These are phyloP conservation scores for Sebastes schlegelii DNA, from an alignment of 2,113 vertebrate genomes.

Conservation along the genomic window DNA sequence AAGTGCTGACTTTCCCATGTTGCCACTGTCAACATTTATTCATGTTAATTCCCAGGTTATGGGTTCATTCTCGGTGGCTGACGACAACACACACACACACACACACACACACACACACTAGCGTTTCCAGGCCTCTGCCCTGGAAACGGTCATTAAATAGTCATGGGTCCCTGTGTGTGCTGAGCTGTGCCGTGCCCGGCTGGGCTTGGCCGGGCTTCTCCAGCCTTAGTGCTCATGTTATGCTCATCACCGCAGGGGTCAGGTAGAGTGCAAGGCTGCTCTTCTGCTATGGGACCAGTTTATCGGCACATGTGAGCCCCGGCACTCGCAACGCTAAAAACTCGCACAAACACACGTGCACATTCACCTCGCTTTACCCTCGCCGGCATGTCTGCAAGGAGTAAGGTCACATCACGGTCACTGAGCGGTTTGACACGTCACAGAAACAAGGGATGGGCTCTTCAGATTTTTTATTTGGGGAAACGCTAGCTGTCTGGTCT, in stretches of 20 bases:
- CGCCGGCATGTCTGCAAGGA: conserved; percentile 34
- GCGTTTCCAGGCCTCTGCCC: conserved; percentile 42
- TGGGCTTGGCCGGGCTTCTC: conserved; percentile 29
- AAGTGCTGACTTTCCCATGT: conserved; percentile 43
- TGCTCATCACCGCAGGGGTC: conserved; percentile 65
- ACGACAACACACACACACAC: background rate
- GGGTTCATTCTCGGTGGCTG: conserved; percentile 29
- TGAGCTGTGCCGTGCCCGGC: conserved; percentile 40
- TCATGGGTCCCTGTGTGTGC: conserved; percentile 67
- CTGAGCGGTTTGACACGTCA: conserved; percentile 48
- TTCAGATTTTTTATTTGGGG: background rate
- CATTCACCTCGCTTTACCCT: conserved; percentile 57
- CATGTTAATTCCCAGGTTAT: conserved; percentile 31
- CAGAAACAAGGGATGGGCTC: conserved; percentile 18
- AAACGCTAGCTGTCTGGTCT: background rate
- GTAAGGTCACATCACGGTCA: conserved; percentile 75
- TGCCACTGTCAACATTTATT: conserved; percentile 44
- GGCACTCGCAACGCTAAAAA: background rate
- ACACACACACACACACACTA: conserved; percentile 10
- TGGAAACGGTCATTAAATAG: conserved; percentile 77
- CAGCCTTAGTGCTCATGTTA: conserved; percentile 52
- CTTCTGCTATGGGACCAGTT: conserved; percentile 50
- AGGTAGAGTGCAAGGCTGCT: conserved; percentile 69
- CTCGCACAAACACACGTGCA: background rate
- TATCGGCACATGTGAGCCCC: conserved; percentile 7